Evolutionary conservation across 2,888 invertebrate species (phyloP).

Genomic region (Nycteola revayana): DNA sequence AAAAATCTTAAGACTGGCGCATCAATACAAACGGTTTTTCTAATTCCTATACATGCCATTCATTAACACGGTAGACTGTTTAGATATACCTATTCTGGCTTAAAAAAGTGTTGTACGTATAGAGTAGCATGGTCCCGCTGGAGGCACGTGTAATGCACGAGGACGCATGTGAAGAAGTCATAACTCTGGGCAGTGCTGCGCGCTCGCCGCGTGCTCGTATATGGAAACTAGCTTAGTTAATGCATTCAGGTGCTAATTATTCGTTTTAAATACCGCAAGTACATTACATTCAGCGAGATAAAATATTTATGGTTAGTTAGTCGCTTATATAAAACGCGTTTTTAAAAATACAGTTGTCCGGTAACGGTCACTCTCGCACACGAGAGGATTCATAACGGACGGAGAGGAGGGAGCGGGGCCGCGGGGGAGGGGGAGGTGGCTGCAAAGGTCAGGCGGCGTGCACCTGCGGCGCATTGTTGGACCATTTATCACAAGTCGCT

Average conservation of each 20-base stretch:
- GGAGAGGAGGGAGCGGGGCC: slow-evolving; percentile 14
- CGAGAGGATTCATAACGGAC: slow-evolving; percentile 41
- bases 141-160: no score
- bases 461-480: slow-evolving; percentile 41
- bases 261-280: background rate
- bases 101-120: no score
- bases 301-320: slow-evolving; percentile 16
- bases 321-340: slow-evolving; percentile 14
- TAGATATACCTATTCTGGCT: no score
- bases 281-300: slow-evolving; percentile 2
- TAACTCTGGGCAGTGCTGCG: background rate
- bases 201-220: no score
- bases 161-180: slow-evolving; percentile 1
- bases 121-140: no score
- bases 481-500: slow-evolving; percentile 35
- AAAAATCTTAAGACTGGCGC: no score
- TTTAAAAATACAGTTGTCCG: slow-evolving; percentile 31
- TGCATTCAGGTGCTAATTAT: slow-evolving; percentile 3
- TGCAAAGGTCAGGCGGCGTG: slow-evolving; percentile 44
- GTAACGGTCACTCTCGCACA: slow-evolving; percentile 38
- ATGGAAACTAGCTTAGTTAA: background rate
- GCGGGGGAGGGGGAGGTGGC: slow-evolving; percentile 7
- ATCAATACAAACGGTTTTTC: no score
- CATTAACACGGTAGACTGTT: no score
- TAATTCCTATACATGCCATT: no score